Evolutionary conservation across 2,113 vertebrate species (phyloP).

Genomic region (Galbula dea): DNA sequence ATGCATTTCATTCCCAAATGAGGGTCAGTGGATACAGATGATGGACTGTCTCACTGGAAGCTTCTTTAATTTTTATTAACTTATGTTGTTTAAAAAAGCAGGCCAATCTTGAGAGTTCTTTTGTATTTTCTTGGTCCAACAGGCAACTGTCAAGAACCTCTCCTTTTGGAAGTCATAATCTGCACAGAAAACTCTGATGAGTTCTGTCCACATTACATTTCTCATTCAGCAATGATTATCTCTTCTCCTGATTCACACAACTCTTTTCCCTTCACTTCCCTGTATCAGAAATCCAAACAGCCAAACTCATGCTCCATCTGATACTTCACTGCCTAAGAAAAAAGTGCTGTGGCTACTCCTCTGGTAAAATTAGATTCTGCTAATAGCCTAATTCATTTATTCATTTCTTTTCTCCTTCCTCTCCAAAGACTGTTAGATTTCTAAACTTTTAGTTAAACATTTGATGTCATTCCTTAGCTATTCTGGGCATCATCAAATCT

Average conservation of each 20-base stretch:
- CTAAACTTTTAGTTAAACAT: background rate
- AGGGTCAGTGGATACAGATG: background rate
- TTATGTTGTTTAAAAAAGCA: background rate
- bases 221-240: constrained; percentile 8
- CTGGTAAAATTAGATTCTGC: constrained; percentile 25
- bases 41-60: background rate
- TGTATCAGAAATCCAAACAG: constrained; percentile 17
- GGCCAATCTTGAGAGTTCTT: background rate
- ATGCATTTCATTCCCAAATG: background rate
- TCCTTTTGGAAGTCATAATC: background rate
- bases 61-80: background rate
- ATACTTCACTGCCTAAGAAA: background rate
- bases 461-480: background rate
- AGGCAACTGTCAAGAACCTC: background rate
- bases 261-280: background rate
- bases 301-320: background rate
- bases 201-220: background rate
- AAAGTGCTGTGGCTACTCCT: background rate
- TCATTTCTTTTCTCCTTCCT: background rate
- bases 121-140: background rate
- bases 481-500: background rate
- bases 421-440: background rate
- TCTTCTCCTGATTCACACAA: background rate
- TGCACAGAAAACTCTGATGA: background rate
- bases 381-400: constrained; percentile 34